phyloP scores from a whole-genome alignment of 2,888 invertebrate genomes.

The Pyrrhia umbra region DNA sequence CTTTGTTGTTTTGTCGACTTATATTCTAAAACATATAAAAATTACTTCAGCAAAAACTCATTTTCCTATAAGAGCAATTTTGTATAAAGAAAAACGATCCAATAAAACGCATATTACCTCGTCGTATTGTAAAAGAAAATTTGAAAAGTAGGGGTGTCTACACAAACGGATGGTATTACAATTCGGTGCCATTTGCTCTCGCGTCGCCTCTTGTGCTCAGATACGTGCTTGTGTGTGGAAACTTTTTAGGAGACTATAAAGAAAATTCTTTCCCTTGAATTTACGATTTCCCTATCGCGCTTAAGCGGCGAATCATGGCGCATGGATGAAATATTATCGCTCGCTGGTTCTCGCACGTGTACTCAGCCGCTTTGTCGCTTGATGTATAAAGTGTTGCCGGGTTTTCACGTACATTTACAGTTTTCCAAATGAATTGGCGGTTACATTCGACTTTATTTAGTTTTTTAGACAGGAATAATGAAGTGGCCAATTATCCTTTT shows the following conservation, averaged over 20 bases:
- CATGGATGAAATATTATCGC: slow-evolving; percentile 84
- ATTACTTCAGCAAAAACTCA: slow-evolving; percentile 57
- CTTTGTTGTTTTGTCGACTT: slow-evolving; percentile 53
- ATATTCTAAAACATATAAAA: slow-evolving; percentile 24
- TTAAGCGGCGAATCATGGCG: slow-evolving; percentile 87
- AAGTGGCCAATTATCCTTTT: not conserved
- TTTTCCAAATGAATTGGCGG: slow-evolving; percentile 43
- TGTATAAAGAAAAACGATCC: slow-evolving; percentile 81
- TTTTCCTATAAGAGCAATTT: slow-evolving; percentile 76
- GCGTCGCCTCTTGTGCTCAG: slow-evolving; percentile 76
- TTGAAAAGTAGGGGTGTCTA: slow-evolving; percentile 81
- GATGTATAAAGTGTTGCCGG: slow-evolving; percentile 65
- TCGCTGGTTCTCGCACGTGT: slow-evolving; percentile 74
- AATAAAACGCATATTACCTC: slow-evolving; percentile 85
- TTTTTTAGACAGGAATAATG: not conserved
- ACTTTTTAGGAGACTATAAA: slow-evolving; percentile 85
- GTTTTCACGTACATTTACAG: slow-evolving; percentile 64
- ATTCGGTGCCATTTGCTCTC: slow-evolving; percentile 82
- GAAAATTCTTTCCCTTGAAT: slow-evolving; percentile 85
- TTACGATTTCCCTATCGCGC: slow-evolving; percentile 87
- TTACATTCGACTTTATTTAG: slow-evolving; percentile 8
- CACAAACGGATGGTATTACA: slow-evolving; percentile 83
- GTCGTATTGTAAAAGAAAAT: slow-evolving; percentile 83
- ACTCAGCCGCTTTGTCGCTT: slow-evolving; percentile 60
- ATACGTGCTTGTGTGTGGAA: slow-evolving; percentile 81